Evolutionary conservation across 2,797 vertebrate genomes (phyloP).

Genomic region (Sebastes taczanowskii): DNA sequence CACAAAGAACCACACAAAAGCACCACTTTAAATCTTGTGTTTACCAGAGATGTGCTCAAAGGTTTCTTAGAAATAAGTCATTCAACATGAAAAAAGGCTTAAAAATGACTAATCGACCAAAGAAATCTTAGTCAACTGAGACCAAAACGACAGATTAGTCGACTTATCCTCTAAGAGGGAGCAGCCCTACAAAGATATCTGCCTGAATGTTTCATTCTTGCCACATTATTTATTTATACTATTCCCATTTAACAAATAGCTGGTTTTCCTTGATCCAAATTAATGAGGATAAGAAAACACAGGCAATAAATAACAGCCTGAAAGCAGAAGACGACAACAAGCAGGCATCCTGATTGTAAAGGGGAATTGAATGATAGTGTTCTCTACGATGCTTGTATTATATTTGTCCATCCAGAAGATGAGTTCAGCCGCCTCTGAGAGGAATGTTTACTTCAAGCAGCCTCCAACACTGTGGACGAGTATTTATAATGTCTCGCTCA

Average conservation of each 20-base stretch:
- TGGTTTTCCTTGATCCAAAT: not conserved
- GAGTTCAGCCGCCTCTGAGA: not conserved
- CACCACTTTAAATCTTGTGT: too few species aligned
- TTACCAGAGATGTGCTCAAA: too few species aligned
- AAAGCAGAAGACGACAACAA: not conserved
- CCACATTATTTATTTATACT: slow-evolving; percentile 9
- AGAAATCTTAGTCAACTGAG: too few species aligned
- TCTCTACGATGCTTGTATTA: not conserved
- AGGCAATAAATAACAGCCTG: not conserved
- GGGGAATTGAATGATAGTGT: not conserved
- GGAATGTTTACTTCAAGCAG: not conserved
- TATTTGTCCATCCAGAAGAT: not conserved
- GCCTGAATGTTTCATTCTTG: slow-evolving; percentile 8
- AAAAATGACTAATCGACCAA: too few species aligned
- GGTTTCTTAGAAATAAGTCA: too few species aligned
- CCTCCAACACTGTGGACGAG: not conserved
- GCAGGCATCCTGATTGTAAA: not conserved
- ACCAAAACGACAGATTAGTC: too few species aligned
- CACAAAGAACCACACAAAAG: too few species aligned
- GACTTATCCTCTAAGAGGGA: too few species aligned
- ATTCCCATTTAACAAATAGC: not conserved
- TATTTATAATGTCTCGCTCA: not conserved
- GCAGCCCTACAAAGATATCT: slow-evolving; percentile 4
- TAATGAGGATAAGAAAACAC: not conserved
- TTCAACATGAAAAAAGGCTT: too few species aligned